A percentile compares a stretch with the other conserved stretches of the same genome.
These are phyloP conservation scores for Drosophila affinis DNA, from an alignment of 2,888 invertebrate genomes.

Conservation along the genomic window DNA sequence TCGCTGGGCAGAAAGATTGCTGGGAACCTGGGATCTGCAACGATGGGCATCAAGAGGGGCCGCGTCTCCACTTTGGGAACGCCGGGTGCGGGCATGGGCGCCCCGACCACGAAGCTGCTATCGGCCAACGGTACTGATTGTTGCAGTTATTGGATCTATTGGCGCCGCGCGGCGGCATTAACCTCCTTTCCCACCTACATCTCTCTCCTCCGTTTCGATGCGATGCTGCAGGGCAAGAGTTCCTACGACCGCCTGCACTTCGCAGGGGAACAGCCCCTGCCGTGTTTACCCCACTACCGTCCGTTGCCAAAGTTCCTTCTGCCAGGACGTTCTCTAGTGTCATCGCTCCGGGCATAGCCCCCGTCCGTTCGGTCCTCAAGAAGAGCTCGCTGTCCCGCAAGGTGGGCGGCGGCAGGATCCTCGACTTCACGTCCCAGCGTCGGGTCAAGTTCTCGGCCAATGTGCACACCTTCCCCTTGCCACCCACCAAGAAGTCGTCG, in stretches of 20 bases:
- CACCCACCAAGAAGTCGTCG: conserved; percentile 29
- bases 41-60: background rate
- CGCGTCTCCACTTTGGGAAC: conserved; percentile 10
- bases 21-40: background rate
- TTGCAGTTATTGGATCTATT: conserved; percentile 35
- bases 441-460: conserved; percentile 64
- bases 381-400: conserved; percentile 40
- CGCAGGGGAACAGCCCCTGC: conserved; percentile 10
- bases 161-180: conserved; percentile 37
- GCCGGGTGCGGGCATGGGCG: conserved; percentile 16
- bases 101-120: background rate
- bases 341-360: background rate
- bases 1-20: background rate
- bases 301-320: conserved; percentile 12
- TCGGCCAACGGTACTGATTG: conserved; percentile 36
- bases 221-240: conserved; percentile 25
- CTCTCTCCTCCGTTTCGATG: conserved; percentile 29
- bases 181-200: conserved; percentile 40
- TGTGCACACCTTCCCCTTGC: conserved; percentile 53
- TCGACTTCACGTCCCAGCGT: conserved; percentile 28
- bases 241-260: conserved; percentile 1
- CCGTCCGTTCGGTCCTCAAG: conserved; percentile 7
- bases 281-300: background rate
- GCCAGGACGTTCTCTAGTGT: background rate
- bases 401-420: conserved; percentile 22